Evolutionary conservation across 2,113 vertebrate species (phyloP), one percentile per base, ranked within the genome.

Genomic region (Peromyscus leucopus): DNA sequence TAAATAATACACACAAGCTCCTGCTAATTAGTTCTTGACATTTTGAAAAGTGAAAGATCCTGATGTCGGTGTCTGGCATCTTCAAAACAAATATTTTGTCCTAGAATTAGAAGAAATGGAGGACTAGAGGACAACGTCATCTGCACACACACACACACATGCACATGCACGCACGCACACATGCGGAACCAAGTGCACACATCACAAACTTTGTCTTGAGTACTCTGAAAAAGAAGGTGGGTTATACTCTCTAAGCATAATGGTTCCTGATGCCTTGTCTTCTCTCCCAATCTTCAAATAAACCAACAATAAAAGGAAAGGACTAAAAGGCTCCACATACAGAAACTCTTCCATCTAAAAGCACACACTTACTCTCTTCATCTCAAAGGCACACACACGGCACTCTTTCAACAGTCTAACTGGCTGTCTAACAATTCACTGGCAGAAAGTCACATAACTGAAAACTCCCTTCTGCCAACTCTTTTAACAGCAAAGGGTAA

Each of bases 41-140:
- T 82, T 85, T 92, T 75, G 72, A 42, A 67, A 48, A 86, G 89
- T n/a, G 90, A 82, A 83, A 86, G 76, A 89, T n/a, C n/a, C n/a
- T n/a, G n/a, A n/a, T n/a, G n/a, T n/a, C n/a, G n/a, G n/a, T 79
- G 78, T 57, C 15, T 42, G 85, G 0, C 78, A 93, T 48, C 78
- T 86, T 86, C 42, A 89, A 59, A 89, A 96, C 6, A 55, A 85
- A 46, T 85, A n/a, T 82, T 79, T 74, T 57, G 26, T 48, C 16
- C 42, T 39, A 95, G 65, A 93, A 93, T 93, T 78, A 87, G 59
- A 26, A 75, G 71, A 46, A 69, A 63, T 69, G 33, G 26, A 90
- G 36, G 12, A 86, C 59, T 78, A 79, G 75, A 42, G 0, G 63
- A 39, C 36, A n/a, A n/a, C n/a, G n/a, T n/a, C n/a, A n/a, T n/a